Base-by-base conservation (phyloP, 2,888 invertebrate genomes). In the Malacosoma neustria region DNA sequence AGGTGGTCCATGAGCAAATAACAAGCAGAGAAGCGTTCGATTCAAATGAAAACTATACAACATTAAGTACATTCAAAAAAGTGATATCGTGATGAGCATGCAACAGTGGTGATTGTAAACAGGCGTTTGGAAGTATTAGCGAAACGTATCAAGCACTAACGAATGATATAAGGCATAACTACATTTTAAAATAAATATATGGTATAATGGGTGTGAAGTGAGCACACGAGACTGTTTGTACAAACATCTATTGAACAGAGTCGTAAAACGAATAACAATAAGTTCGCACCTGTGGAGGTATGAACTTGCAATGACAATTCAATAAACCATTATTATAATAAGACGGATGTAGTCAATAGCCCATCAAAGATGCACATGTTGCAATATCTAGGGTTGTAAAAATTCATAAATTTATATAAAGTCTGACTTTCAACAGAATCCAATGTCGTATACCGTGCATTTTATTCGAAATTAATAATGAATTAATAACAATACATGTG, bases 161-260 rank as follows among this genome's bases (percentile, higher is more conserved):
- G 9, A 22, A 22, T 32, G 9, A 34, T 33, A 36, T 36, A 33
- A 32, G 36, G 37, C 39, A 37, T 36, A 43, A 40, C 36, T 34
- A 34, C 22, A 30, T 4, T 33, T 32, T 29, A 29, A 36, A 13
- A 30, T 36, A 42, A 35, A 15, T 33, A 37, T 14, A 38, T 34
- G 39, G 37, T 42, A 36, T 33, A 34, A 39, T 33, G 31, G 30
- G 34, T 33, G 13, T 30, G 36, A 35, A 36, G 36, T 57, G 53
- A 62, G 68, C 57, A 73, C 76, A 77, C 77, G 77, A 79, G 77
- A 72, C 77, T 67, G 77, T 75, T 76, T 74, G 67, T 54, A 51
- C 55, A 51, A 49, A 58, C 52, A 56, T 50, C 45, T 48, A 51
- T 58, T 55, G 42, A 54, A 54, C 46, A 49, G 35, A 36, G 34